Percentiles rank a stretch among this genome's conserved stretches.
Evolutionary conservation across 2,113 vertebrate genomes (phyloP).

Genomic region (Heloderma charlesbogerti): DNA sequence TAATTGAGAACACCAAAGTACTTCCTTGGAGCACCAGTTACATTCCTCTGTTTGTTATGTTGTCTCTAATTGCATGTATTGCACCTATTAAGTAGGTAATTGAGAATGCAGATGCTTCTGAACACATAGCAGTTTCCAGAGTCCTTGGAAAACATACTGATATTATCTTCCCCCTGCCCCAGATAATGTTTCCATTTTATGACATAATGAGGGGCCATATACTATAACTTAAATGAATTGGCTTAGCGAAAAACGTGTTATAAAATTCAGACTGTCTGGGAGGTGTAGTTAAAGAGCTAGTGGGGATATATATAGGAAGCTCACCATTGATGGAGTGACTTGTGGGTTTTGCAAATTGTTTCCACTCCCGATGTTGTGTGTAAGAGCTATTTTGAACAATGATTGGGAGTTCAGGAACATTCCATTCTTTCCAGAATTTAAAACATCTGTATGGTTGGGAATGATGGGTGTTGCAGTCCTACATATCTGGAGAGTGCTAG

Average conservation of each 20-base stretch:
- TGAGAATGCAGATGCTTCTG: not conserved
- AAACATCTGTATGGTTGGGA: not conserved
- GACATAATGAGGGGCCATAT: not conserved
- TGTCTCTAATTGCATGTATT: not conserved
- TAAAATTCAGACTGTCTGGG: not conserved
- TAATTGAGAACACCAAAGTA: not conserved
- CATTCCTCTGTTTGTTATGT: not conserved
- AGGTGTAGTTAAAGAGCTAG: constrained; percentile 1
- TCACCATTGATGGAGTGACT: not conserved
- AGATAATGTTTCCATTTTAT: constrained; percentile 1
- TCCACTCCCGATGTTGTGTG: not conserved
- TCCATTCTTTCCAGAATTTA: not conserved
- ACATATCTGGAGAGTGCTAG: no score
- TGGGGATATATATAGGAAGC: not conserved
- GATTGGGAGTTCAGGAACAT: not conserved
- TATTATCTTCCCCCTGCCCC: not conserved
- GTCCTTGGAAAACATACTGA: not conserved
- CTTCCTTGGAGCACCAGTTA: not conserved
- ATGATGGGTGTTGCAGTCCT: no score
- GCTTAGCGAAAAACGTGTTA: not conserved
- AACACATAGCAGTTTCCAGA: not conserved
- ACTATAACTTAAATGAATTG: constrained; percentile 19
- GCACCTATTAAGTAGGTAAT: constrained; percentile 20
- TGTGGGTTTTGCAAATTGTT: not conserved
- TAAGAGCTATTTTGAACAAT: not conserved